Evolutionary conservation across 2,888 invertebrate species (phyloP).

Genomic region (Bimastos eiseni): DNA sequence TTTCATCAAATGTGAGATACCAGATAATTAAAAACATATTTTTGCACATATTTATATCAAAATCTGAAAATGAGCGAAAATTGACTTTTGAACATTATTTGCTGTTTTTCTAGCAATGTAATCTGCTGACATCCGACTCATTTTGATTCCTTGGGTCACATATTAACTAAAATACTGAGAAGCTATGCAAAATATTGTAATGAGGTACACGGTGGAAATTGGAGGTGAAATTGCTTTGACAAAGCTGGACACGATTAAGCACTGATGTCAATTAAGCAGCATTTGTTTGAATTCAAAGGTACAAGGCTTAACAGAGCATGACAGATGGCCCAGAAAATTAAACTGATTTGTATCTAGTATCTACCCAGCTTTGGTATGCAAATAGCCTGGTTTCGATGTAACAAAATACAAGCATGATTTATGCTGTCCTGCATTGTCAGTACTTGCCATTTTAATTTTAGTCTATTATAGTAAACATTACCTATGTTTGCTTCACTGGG

Average conservation of each 20-base stretch:
- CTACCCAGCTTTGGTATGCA: not conserved
- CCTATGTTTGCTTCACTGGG: not conserved
- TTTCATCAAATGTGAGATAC: too few species aligned
- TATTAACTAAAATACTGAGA: not conserved
- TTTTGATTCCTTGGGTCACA: too few species aligned
- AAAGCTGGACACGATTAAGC: not conserved
- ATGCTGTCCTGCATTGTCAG: not conserved
- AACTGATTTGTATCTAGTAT: not conserved
- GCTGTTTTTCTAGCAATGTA: too few species aligned
- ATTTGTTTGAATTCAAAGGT: not conserved
- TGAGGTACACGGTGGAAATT: not conserved
- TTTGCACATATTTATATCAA: too few species aligned
- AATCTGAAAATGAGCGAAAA: too few species aligned
- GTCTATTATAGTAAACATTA: not conserved
- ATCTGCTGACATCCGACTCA: too few species aligned
- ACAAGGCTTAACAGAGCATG: not conserved
- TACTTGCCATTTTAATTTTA: slow-evolving; percentile 13
- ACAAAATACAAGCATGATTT: not conserved
- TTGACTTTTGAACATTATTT: too few species aligned
- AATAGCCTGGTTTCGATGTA: not conserved
- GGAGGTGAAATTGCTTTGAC: not conserved
- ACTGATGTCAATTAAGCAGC: not conserved
- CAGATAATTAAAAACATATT: too few species aligned
- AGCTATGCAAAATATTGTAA: not conserved
- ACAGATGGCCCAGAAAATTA: not conserved